Evolutionary conservation across 2,797 vertebrate species (phyloP), one percentile per base, ranked within the genome.

Genomic region (Synanceia verrucosa): DNA sequence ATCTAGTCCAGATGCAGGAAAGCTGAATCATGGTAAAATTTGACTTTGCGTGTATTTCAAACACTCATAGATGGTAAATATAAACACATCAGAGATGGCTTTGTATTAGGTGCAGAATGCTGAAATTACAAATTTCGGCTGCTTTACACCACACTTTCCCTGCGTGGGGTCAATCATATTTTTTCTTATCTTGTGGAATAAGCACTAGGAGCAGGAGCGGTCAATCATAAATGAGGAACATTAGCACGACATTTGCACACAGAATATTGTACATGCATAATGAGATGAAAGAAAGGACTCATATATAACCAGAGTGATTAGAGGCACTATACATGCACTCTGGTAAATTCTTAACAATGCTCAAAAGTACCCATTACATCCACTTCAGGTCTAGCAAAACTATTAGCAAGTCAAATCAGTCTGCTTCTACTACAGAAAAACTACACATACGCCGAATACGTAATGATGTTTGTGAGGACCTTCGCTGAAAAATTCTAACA

Each of bases 401-500:
- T 0, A 76, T 75, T 61, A 68, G 81, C 58, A 67, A 80, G 65
- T 76, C 59, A 65, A 69, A 82, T 76, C n/a, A 60, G 50, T 1
- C 6, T 2, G n/a, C 11, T n/a, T n/a, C n/a, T 16, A n/a, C 39
- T 11, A 46, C 28, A 33, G 23, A 33, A 53, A 46, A 46, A 9
- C 12, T n/a, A n/a, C 16, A 21, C 28, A 51, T 18, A 65, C 1
- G 10, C 18, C 23, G 43, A 13, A 47, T 5, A 12, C 14, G 10
- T 11, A 31, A 33, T 10, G 18, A n/a, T 31, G 11, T 43, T 52
- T 46, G 18, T 3, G 18, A 24, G 31, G 26, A 21, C 53, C 1
- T 23, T 52, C 8, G 10, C 43, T 29, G 19, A 58, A n/a, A 51
- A 47, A 53, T 43, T 21, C 48, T 2, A 28, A 28, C 9, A 41